These are phyloP conservation scores for Cryptoblepharus egeriae DNA, from an alignment of 2,797 vertebrate species.

Conservation along the genomic window DNA sequence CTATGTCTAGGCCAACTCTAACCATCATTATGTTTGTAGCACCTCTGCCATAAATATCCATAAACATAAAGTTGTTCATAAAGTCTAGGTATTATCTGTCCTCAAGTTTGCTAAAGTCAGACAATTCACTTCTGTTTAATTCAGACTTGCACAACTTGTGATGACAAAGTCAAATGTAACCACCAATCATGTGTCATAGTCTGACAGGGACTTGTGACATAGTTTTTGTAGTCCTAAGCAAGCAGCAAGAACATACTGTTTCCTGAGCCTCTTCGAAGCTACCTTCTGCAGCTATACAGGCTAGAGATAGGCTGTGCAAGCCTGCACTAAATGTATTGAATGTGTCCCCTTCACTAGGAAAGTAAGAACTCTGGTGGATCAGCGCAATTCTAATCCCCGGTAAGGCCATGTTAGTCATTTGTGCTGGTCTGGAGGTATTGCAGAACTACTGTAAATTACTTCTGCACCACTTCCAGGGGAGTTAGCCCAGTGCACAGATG, in stretches of 20 bases:
- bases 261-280: not conserved
- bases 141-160: not conserved
- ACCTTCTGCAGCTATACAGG: not conserved
- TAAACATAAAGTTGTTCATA: constrained; percentile 6
- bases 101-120: rapidly evolving
- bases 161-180: not conserved
- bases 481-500: too few relatives aligned
- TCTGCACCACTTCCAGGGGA: too few relatives aligned
- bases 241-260: not conserved
- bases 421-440: too few relatives aligned
- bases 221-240: not conserved
- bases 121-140: not conserved
- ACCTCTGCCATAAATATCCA: not conserved
- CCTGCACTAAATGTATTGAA: not conserved
- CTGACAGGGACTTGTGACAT: not conserved
- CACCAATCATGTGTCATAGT: not conserved
- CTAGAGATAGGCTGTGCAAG: not conserved
- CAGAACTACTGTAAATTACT: too few relatives aligned
- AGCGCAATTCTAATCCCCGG: too few relatives aligned
- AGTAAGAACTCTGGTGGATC: too few relatives aligned
- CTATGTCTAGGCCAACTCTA: not conserved
- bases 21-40: not conserved
- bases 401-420: too few relatives aligned
- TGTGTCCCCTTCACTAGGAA: not conserved
- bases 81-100: not conserved